These are phyloP conservation scores for Drosophila elegans DNA, from an alignment of 1,140 invertebrate genomes.

Conservation along the genomic window DNA sequence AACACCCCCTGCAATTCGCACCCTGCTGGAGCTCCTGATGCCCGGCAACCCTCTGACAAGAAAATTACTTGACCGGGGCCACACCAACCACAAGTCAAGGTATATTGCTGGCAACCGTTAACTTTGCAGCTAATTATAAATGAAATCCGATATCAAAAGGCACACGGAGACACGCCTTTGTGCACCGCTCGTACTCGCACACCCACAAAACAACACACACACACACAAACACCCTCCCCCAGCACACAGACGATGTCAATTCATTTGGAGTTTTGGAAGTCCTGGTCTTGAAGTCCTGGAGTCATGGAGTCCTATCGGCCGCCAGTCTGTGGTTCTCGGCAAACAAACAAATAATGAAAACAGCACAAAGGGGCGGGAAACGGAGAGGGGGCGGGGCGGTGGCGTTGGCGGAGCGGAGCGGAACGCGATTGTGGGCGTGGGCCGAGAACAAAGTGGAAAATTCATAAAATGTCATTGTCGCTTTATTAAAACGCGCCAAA, in stretches of 20 bases:
- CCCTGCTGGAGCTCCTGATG: not conserved
- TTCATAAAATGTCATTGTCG: slow-evolving; percentile 82
- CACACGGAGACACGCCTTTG: slow-evolving; percentile 72
- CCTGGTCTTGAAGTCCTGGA: slow-evolving; percentile 3
- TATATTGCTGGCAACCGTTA: slow-evolving; percentile 72
- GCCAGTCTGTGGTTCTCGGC: slow-evolving; percentile 64
- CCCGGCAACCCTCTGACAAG: slow-evolving; percentile 35
- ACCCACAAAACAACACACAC: slow-evolving; percentile 7
- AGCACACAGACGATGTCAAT: slow-evolving; percentile 57
- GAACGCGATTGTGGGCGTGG: slow-evolving; percentile 35
- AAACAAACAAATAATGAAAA: slow-evolving; percentile 80
- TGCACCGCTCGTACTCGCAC: slow-evolving; percentile 34
- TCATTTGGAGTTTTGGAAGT: slow-evolving; percentile 57
- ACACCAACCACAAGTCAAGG: slow-evolving; percentile 72
- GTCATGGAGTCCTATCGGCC: slow-evolving; percentile 17
- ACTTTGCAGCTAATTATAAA: slow-evolving; percentile 81
- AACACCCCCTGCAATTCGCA: slow-evolving; percentile 2
- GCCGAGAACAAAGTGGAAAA: slow-evolving; percentile 79
- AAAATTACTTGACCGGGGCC: slow-evolving; percentile 74
- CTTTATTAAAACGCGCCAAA: slow-evolving; percentile 82
- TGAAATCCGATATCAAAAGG: slow-evolving; percentile 79
- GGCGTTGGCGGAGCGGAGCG: not conserved
- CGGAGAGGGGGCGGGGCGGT: not conserved
- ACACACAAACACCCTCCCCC: slow-evolving; percentile 5
- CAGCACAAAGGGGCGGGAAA: slow-evolving; percentile 10